Evolutionary conservation across 2,113 vertebrate genomes (phyloP).

Genomic region (Chamaea fasciata): DNA sequence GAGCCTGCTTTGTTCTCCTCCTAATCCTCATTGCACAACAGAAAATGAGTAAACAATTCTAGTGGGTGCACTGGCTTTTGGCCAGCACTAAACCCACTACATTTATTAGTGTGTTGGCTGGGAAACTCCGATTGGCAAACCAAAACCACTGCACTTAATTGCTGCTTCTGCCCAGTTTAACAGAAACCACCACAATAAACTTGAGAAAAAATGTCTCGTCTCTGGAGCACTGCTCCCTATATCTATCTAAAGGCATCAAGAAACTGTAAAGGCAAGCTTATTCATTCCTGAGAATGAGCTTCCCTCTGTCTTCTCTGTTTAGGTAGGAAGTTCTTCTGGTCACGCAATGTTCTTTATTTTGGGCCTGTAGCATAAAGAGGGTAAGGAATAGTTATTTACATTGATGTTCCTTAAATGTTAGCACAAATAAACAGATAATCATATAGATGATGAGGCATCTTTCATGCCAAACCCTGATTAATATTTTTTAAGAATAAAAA

Average conservation of each 20-base stretch:
- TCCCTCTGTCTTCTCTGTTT: not conserved
- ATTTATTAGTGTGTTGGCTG: not conserved
- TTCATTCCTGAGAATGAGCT: not conserved
- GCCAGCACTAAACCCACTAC: not conserved
- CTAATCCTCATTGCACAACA: not conserved
- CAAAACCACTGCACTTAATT: not conserved
- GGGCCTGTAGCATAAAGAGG: rapidly evolving
- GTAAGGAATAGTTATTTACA: not conserved
- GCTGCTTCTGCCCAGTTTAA: not conserved
- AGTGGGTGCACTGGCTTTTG: not conserved
- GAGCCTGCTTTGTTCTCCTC: not conserved
- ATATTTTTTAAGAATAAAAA: not conserved
- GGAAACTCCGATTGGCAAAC: not conserved
- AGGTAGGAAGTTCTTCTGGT: not conserved
- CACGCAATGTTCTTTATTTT: not conserved
- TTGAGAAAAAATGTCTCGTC: not conserved
- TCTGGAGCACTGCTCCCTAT: not conserved
- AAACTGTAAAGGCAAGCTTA: not conserved
- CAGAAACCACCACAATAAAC: not conserved
- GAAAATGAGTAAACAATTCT: not conserved
- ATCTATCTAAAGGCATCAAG: not conserved
- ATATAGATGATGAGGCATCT: not conserved
- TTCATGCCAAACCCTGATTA: not conserved
- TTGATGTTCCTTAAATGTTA: not conserved
- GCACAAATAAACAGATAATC: not conserved